phyloP scores from a whole-genome alignment of 2,797 vertebrate genomes.

The Betta splendens region DNA sequence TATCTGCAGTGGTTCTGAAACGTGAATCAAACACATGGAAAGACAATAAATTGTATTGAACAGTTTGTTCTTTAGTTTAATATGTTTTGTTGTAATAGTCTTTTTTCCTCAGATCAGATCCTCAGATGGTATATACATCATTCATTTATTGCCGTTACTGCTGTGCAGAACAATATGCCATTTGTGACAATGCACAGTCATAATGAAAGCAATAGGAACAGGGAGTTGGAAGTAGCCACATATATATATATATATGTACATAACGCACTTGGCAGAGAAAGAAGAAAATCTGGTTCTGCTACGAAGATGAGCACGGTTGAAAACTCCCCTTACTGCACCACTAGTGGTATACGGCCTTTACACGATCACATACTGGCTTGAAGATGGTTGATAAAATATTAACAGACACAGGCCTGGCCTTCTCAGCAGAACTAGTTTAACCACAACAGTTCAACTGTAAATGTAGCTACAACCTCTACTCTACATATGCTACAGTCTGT shows the following conservation, averaged over 20 bases:
- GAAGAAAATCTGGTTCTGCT: constrained; percentile 67
- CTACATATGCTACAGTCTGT: neutral
- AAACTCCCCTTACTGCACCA: neutral
- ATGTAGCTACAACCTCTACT: neutral
- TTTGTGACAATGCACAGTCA: constrained; percentile 2
- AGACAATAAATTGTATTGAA: too few relatives aligned
- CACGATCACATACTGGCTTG: constrained; percentile 23
- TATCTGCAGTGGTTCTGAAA: neutral
- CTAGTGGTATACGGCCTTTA: neutral
- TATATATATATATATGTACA: too few relatives aligned
- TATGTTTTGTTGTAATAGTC: neutral
- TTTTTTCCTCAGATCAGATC: neutral
- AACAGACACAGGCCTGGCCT: neutral
- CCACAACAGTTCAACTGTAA: neutral
- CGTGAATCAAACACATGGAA: too few relatives aligned
- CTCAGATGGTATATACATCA: neutral
- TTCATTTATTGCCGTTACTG: neutral
- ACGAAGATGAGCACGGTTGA: neutral
- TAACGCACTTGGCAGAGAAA: constrained; percentile 53
- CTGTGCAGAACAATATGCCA: neutral
- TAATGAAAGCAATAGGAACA: too few relatives aligned
- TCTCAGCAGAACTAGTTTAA: constrained; percentile 16
- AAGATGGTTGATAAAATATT: constrained; percentile 22
- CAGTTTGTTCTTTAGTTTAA: neutral
- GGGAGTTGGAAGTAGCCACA: too few relatives aligned